A percentile compares a stretch with the other conserved stretches of the same genome.
phyloP scores from a whole-genome alignment of 1,140 invertebrate species.

The Nasonia longicornis region DNA sequence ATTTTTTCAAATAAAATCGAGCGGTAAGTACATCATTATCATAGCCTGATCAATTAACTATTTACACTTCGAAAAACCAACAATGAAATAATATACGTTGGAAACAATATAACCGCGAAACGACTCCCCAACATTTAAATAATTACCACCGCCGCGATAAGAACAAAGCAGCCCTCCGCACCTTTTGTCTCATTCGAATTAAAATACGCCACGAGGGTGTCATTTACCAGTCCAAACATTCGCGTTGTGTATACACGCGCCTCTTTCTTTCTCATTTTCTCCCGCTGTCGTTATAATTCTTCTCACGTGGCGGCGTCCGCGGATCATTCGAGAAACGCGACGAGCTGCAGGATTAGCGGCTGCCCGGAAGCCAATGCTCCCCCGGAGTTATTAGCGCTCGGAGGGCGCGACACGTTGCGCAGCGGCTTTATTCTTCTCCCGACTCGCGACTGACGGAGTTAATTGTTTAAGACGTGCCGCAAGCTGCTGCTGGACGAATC shows the following conservation, averaged over 20 bases:
- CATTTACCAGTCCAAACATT: conserved; percentile 1
- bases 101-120: too few relatives aligned
- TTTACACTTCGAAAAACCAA: too few relatives aligned
- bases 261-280: neutral
- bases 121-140: too few relatives aligned
- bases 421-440: neutral
- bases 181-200: too few relatives aligned
- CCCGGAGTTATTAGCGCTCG: neutral
- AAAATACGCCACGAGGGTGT: too few relatives aligned
- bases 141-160: too few relatives aligned
- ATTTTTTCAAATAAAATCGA: too few relatives aligned
- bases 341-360: conserved; percentile 20
- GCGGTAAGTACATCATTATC: too few relatives aligned
- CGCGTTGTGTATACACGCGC: neutral
- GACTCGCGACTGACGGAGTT: neutral
- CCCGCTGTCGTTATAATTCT: conserved; percentile 9
- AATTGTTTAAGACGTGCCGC: conserved; percentile 27
- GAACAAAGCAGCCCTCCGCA: too few relatives aligned
- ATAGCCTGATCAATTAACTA: too few relatives aligned
- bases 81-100: too few relatives aligned
- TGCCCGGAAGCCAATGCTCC: neutral
- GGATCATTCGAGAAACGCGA: conserved; percentile 27
- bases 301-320: neutral
- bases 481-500: neutral
- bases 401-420: neutral